A percentile compares a stretch with the other conserved stretches of the same genome.
Conservation (phyloP, 2,888 invertebrate species). For the Sinodicranocentrus sp. region DNA sequence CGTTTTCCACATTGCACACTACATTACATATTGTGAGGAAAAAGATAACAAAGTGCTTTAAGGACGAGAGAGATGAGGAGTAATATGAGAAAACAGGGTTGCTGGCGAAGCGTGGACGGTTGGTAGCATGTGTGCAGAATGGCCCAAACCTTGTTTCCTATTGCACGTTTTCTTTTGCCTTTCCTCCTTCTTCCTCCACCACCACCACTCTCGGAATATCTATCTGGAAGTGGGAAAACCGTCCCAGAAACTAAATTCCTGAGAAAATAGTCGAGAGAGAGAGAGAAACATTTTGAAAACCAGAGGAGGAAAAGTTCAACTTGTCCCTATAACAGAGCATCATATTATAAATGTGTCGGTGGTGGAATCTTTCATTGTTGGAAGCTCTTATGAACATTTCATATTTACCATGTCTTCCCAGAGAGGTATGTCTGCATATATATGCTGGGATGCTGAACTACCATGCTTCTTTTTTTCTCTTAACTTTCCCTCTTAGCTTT, state of each 20-base stretch:
- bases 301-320: constrained; percentile 58
- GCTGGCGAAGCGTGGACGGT: constrained; percentile 71
- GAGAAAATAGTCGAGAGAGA: constrained; percentile 52
- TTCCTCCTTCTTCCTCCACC: constrained; percentile 15
- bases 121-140: constrained; percentile 77
- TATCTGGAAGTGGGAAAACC: constrained; percentile 16
- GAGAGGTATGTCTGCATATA: too few relatives aligned
- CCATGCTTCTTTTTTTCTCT: constrained; percentile 12
- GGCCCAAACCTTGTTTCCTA: constrained; percentile 75
- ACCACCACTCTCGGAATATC: not conserved
- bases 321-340: constrained; percentile 48
- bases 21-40: constrained; percentile 58
- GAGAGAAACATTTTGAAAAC: constrained; percentile 59
- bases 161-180: constrained; percentile 73
- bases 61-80: constrained; percentile 66
- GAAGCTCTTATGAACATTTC: not conserved
- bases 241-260: constrained; percentile 66
- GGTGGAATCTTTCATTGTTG: not conserved
- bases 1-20: constrained; percentile 21
- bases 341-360: constrained; percentile 9
- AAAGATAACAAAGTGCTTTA: constrained; percentile 74
- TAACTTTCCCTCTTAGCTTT: constrained; percentile 48
- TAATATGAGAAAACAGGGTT: constrained; percentile 71
- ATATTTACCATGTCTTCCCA: constrained; percentile 6
- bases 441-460: not conserved